Base-by-base conservation (phyloP, 2,113 vertebrate genomes). In the Phaethon lepturus region DNA sequence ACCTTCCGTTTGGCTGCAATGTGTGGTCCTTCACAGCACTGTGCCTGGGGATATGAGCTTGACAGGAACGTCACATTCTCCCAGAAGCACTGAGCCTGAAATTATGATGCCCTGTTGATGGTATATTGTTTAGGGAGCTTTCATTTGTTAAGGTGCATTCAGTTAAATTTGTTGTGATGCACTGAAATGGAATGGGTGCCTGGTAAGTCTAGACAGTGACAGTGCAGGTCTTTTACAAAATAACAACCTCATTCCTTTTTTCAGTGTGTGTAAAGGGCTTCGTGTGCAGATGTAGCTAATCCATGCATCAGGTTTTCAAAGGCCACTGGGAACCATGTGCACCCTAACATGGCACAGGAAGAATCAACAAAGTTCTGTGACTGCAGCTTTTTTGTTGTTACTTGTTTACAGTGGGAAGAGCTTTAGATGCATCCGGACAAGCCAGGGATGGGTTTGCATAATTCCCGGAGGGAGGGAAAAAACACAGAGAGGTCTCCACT, bases 131-230 rank as follows among this genome's bases (percentile, higher is more conserved):
- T 72, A 82, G 84, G 67, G 62, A 92, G 49, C 53, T 92, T 95
- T 79, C 42, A 31, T 91, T 84, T 92, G 73, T 95, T 94, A 82
- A 87, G 62, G 59, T 87, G 73, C 83, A 87, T 95, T 81, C 89
- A 75, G 83, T 94, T 72, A 91, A 92, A 94, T 78, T 93, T 95
- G 82, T 90, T 93, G 86, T 89, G 73, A 89, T 85, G 86, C 64
- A 73, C 76, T 95, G 93, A 95, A 89, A 87, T 93, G 35, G 68
- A 96, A 93, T 29, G 86, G 40, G 12, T 89, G 76, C 52, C 58
- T 80, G 69, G 14, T 80, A 77, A 83, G 79, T 97, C 94, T 94
- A 95, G 94, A 93, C 94, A 91, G 73, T 91, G 88, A 84, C 71
- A 59, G 66, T 42, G 52, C 72, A 92, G 60, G 35, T 67, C 76